Base-by-base conservation (phyloP, 2,888 invertebrate genomes). In the Gonocerus acuteangulatus region DNA sequence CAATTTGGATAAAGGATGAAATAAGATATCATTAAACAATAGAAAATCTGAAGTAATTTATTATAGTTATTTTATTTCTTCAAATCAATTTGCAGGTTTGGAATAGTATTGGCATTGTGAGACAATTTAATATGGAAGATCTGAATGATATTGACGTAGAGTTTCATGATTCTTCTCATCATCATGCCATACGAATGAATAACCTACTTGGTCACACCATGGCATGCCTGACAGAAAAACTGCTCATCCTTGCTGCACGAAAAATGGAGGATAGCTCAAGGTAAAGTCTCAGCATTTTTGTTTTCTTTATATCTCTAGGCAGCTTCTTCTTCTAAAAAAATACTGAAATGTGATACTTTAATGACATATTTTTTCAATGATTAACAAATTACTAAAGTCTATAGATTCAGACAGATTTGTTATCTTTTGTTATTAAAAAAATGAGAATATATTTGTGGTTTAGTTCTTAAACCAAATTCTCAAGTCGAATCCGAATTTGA, bases 31-130 rank as follows among this genome's bases (percentile, higher is more conserved):
- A n/a, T n/a, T n/a, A n/a, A n/a, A n/a, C n/a, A n/a, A n/a, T n/a
- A n/a, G n/a, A n/a, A n/a, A n/a, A n/a, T n/a, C n/a, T n/a, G n/a
- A n/a, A n/a, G n/a, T n/a, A n/a, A n/a, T n/a, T n/a, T n/a, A n/a
- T n/a, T n/a, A n/a, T n/a, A n/a, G 9, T 27, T 27, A 27, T 27
- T 4, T 27, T 27, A 27, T 27, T 27, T 6, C 27, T 27, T 27
- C 27, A 6, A 6, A 27, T 27, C 27, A n/a, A n/a, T 51, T 68
- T 67, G 19, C 60, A 82, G 83, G 85, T 89, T 58, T 97, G 95
- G 92, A 97, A 97, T 72, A 85, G 87, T 57, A 82, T 92, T 3
- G 97, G 95, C n/a, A 85, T 95, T 66, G 86, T 95, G 0, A 82
- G 87, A 7, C 86, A 87, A 69, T 90, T 89, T 71, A 82, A 83